phyloP scores from a whole-genome alignment of 2,888 invertebrate genomes.

The Synanthedon formicaeformis region DNA sequence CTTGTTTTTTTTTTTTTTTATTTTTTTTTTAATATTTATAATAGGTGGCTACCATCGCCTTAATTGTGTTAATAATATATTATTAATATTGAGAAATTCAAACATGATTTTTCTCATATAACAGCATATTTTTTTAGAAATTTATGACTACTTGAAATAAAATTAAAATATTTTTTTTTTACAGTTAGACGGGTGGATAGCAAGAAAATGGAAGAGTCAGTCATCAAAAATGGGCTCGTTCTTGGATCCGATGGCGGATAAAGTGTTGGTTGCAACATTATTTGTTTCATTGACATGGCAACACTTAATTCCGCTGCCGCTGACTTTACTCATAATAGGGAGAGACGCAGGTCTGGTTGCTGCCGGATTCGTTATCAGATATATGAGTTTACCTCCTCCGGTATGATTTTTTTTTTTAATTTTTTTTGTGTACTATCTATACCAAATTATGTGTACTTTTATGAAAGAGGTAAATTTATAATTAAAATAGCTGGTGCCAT shows the following conservation, averaged over 20 bases:
- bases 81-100: too few relatives aligned
- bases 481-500: neutral
- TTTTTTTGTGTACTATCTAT: neutral
- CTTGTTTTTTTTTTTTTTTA: too few relatives aligned
- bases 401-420: constrained; percentile 64
- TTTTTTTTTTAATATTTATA: too few relatives aligned
- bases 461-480: neutral
- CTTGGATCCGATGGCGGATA: constrained; percentile 97
- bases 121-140: too few relatives aligned
- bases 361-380: constrained; percentile 92
- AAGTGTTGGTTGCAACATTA: constrained; percentile 89
- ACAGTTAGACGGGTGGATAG: constrained; percentile 96
- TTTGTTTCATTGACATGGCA: constrained; percentile 90
- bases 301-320: constrained; percentile 82
- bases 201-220: constrained; percentile 90
- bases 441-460: neutral
- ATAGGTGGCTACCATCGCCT: too few relatives aligned
- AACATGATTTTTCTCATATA: too few relatives aligned
- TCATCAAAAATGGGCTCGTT: constrained; percentile 94
- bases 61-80: too few relatives aligned
- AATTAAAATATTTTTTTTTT: constrained; percentile 17
- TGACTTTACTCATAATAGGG: constrained; percentile 85
- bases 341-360: constrained; percentile 85
- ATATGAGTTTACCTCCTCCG: constrained; percentile 88
- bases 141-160: too few relatives aligned